These are phyloP conservation scores for Tenrec ecaudatus DNA, from an alignment of 2,113 vertebrate species.

Conservation along the genomic window DNA sequence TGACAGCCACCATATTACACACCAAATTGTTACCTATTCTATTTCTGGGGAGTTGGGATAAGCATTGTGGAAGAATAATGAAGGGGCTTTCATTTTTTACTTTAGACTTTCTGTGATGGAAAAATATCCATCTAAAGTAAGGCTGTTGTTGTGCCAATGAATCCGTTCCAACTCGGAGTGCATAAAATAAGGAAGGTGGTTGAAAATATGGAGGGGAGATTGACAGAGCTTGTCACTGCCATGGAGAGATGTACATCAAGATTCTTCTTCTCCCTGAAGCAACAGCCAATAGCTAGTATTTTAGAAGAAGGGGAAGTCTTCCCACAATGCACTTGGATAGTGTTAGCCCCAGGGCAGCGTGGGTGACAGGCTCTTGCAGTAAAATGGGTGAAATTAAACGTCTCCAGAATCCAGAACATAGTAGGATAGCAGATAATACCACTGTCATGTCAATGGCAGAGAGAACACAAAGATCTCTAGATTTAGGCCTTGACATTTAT, in stretches of 20 bases:
- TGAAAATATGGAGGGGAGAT: not conserved
- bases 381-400: slow-evolving; percentile 21
- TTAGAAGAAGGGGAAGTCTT: not conserved
- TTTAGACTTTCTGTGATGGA: not conserved
- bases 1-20: not conserved
- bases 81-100: not conserved
- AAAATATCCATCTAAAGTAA: not conserved
- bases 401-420: not conserved
- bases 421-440: not conserved
- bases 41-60: not conserved
- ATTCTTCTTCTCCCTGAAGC: not conserved
- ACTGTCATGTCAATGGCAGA: not conserved
- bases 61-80: not conserved
- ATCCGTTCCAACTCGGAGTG: not conserved
- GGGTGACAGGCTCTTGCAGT: not conserved
- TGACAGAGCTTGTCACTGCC: slow-evolving; percentile 6
- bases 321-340: slow-evolving; percentile 16
- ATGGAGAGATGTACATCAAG: not conserved
- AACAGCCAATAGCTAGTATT: not conserved
- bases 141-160: not conserved
- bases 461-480: not conserved
- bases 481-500: not conserved
- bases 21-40: not conserved
- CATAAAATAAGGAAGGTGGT: not conserved
- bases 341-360: not conserved